phyloP scores from a whole-genome alignment of 2,888 invertebrate species.

The Ennomos erosarius region DNA sequence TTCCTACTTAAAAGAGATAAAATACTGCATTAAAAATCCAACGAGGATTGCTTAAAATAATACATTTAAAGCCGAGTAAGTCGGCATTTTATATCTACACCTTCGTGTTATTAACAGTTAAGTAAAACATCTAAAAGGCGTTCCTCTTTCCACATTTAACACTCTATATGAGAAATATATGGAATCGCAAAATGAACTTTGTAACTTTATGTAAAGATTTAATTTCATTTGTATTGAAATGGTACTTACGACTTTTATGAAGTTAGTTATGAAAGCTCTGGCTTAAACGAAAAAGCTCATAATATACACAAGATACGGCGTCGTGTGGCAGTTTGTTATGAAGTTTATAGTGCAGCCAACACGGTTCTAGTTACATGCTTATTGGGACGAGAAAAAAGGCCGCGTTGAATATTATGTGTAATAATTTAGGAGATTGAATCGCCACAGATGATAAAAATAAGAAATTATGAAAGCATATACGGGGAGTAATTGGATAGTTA shows the following conservation, averaged over 20 bases:
- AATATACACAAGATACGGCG: conserved; percentile 83
- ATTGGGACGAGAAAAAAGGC: conserved; percentile 65
- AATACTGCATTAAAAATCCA: conserved; percentile 41
- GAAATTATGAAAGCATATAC: conserved; percentile 61
- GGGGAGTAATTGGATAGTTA: conserved; percentile 68
- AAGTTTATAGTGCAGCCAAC: conserved; percentile 80
- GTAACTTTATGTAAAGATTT: conserved; percentile 26
- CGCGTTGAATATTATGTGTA: conserved; percentile 64
- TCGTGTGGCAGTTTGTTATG: conserved; percentile 82
- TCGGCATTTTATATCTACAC: conserved; percentile 70
- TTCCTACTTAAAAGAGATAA: conserved; percentile 27
- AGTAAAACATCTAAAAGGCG: conserved; percentile 77
- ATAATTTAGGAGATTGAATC: conserved; percentile 73
- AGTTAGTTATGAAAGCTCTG: conserved; percentile 47
- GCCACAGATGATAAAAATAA: conserved; percentile 48
- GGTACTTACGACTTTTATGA: conserved; percentile 48
- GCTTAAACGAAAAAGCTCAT: conserved; percentile 83
- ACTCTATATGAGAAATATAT: conserved; percentile 39
- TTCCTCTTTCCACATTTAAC: conserved; percentile 54
- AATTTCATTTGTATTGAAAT: conserved; percentile 39
- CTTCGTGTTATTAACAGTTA: conserved; percentile 71
- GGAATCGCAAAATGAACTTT: conserved; percentile 48
- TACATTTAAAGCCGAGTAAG: conserved; percentile 64
- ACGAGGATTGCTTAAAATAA: conserved; percentile 55
- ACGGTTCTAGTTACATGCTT: conserved; percentile 76